Conservation (phyloP, 2,113 vertebrate species). For the Nanorana parkeri region DNA sequence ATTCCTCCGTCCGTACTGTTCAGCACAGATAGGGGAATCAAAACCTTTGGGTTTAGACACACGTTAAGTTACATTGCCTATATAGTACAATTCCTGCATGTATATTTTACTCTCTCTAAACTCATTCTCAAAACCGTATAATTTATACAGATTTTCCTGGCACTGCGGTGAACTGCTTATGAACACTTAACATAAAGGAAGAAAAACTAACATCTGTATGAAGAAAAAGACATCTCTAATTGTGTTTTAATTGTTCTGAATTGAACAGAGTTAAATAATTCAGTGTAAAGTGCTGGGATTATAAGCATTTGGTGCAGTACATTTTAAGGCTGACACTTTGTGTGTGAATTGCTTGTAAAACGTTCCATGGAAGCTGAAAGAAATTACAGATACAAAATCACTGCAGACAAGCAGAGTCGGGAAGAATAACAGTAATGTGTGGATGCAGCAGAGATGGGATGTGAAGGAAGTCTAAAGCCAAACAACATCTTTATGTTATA, state of each 20-base stretch:
- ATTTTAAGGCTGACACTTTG: not conserved
- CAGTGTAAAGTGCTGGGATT: not conserved
- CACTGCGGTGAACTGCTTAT: too few relatives aligned
- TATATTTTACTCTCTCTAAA: too few relatives aligned
- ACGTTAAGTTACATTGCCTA: too few relatives aligned
- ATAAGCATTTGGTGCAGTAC: not conserved
- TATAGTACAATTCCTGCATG: too few relatives aligned
- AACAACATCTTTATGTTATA: too few relatives aligned
- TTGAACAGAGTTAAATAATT: conserved; percentile 26
- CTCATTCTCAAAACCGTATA: too few relatives aligned
- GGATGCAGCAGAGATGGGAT: too few relatives aligned
- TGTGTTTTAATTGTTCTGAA: conserved; percentile 35
- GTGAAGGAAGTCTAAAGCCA: too few relatives aligned
- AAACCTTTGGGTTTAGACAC: too few relatives aligned
- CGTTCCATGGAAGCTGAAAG: not conserved
- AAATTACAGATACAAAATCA: not conserved
- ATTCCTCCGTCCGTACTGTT: too few relatives aligned
- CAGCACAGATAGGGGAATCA: too few relatives aligned
- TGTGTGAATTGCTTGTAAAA: not conserved
- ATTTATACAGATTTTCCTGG: too few relatives aligned
- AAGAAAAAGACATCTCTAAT: conserved; percentile 26
- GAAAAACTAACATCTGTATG: not conserved
- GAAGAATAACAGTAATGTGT: not conserved
- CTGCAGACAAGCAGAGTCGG: not conserved
- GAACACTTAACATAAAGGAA: not conserved